Percentiles rank a stretch among this genome's conserved stretches.
These are phyloP conservation scores for Tamandua tetradactyla DNA, from an alignment of 2,797 vertebrate species.

Conservation along the genomic window DNA sequence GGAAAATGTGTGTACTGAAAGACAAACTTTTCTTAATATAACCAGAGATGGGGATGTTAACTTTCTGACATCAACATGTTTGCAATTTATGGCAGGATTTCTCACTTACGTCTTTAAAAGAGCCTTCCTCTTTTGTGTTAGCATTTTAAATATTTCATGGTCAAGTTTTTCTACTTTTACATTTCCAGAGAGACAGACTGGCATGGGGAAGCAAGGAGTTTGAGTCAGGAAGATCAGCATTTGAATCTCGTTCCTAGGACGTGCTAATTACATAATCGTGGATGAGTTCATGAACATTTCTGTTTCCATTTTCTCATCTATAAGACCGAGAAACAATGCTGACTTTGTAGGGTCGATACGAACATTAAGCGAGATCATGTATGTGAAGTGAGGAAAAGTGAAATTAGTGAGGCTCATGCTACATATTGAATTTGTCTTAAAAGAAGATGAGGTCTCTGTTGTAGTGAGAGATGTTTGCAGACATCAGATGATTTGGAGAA, in stretches of 20 bases:
- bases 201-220: not conserved
- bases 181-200: constrained; percentile 18
- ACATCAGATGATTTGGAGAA: not conserved
- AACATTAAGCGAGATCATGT: not conserved
- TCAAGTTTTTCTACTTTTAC: not conserved
- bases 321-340: constrained; percentile 22
- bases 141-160: not conserved
- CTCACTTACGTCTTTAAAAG: constrained; percentile 43
- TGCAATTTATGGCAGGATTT: constrained; percentile 48
- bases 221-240: not conserved
- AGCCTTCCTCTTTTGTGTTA: not conserved
- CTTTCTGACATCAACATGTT: constrained; percentile 23
- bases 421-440: not conserved
- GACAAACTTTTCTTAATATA: constrained; percentile 8
- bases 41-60: not conserved
- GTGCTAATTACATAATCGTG: not conserved
- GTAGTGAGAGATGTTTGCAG: not conserved
- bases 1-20: constrained; percentile 32
- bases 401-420: not conserved
- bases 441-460: constrained; percentile 4
- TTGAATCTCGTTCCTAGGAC: not conserved
- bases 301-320: not conserved
- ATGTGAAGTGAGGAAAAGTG: not conserved
- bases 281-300: not conserved
- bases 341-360: not conserved